phyloP scores from a whole-genome alignment of 2,113 vertebrate genomes.

The Hoplias malabaricus region DNA sequence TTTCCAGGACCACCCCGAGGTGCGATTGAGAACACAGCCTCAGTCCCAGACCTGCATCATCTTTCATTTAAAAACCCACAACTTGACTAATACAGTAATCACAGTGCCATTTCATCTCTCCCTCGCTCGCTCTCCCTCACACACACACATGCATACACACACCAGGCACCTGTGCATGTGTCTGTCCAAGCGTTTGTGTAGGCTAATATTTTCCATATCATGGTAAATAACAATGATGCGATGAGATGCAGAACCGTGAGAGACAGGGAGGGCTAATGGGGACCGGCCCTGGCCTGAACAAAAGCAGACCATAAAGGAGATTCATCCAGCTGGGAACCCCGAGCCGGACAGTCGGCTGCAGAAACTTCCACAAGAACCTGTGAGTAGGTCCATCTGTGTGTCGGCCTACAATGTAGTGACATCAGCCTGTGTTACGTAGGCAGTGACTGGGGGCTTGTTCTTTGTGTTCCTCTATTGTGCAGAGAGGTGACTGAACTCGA shows the following conservation, averaged over 20 bases:
- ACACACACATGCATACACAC: background rate
- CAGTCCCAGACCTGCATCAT: background rate
- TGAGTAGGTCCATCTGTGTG: conserved; percentile 57
- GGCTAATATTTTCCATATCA: conserved; percentile 7
- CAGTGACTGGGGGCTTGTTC: conserved; percentile 46
- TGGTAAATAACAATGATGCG: background rate
- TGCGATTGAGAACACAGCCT: background rate
- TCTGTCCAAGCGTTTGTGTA: background rate
- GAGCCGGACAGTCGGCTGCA: background rate
- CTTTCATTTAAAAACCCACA: background rate
- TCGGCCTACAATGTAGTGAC: conserved; percentile 53
- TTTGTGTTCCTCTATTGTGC: background rate
- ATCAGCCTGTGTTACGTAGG: conserved; percentile 62
- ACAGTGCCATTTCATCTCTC: background rate
- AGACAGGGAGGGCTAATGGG: background rate
- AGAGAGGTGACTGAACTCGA: conserved; percentile 16
- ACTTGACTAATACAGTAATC: background rate
- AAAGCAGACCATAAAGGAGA: background rate
- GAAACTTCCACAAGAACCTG: background rate
- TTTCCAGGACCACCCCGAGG: conserved; percentile 42
- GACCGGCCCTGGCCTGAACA: conserved; percentile 12
- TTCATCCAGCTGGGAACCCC: background rate
- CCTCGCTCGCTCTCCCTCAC: too few relatives aligned
- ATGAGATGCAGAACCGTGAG: background rate
- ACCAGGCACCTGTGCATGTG: background rate